Evolutionary conservation across 2,797 vertebrate species (phyloP).

Genomic region (Scolopax rusticola): DNA sequence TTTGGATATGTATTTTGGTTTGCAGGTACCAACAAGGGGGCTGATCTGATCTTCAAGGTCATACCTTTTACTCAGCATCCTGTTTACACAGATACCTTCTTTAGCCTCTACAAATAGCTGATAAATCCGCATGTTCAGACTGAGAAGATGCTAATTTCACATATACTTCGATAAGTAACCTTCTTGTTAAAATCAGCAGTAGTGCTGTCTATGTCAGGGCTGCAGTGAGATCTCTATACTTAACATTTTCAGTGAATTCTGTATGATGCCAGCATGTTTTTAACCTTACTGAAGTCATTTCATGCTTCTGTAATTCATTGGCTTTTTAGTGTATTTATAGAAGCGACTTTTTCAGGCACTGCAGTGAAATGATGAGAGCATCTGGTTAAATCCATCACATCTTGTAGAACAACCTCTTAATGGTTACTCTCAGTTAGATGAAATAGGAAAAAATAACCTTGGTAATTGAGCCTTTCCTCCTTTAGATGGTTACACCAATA

Average conservation of each 20-base stretch:
- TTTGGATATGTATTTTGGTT: background rate
- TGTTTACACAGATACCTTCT: background rate
- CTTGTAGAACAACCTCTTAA: constrained; percentile 37
- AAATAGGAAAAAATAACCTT: constrained; percentile 53
- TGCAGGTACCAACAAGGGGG: background rate
- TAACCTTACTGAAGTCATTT: constrained; percentile 60
- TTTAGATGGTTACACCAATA: constrained; percentile 38
- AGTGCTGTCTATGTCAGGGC: background rate
- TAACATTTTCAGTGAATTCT: constrained; percentile 49
- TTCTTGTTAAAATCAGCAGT: background rate
- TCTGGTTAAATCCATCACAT: constrained; percentile 73
- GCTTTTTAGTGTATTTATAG: constrained; percentile 66
- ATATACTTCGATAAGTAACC: background rate
- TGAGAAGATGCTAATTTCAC: background rate
- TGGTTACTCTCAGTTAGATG: background rate
- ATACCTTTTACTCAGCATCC: background rate
- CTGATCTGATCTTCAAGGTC: background rate
- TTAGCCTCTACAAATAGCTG: background rate
- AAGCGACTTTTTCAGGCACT: constrained; percentile 52
- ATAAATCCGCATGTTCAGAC: background rate
- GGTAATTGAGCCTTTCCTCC: constrained; percentile 65
- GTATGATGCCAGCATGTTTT: constrained; percentile 41
- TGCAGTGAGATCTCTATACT: background rate
- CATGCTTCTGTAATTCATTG: constrained; percentile 69
- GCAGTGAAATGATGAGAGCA: constrained; percentile 64